Evolutionary conservation across 2,888 invertebrate species (phyloP), one percentile per base, ranked within the genome.

Genomic region (Xylota sylvarum): DNA sequence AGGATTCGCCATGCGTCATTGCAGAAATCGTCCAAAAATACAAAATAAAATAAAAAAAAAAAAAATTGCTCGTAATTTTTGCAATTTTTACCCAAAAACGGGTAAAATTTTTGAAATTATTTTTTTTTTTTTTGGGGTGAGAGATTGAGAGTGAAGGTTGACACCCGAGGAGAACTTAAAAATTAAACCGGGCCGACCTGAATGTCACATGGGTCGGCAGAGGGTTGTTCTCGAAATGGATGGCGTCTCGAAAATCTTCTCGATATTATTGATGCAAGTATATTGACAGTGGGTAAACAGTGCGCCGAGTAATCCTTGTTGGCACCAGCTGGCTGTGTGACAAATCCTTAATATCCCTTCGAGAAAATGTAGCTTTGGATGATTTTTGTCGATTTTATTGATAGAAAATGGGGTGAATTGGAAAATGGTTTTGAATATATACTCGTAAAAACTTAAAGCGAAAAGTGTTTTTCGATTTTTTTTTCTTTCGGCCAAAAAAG

Each of bases 21-120:
- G 87, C 78, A 73, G 58, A 81, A 60, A 70, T 52, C 78, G 55
- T 81, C 23, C 9, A 48, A 73, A 78, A 70, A 65, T 62, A 74
- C 35, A 60, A 67, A 37, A 64, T 14, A 14, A 30, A 82, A 65
- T 65, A 46, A 46, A 69, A 32, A 62, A 69, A 32, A 62, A 55
- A 65, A 52, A 67, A 80, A 89, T 77, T n/a, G n/a, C n/a, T n/a
- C n/a, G n/a, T n/a, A n/a, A n/a, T 88, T 73, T 89, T 89, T 88
- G 88, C 89, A 90, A 89, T 89, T 90, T 90, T 91, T 88, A 80
- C 89, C 87, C 77, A 85, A 79, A 89, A 89, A 89, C 79, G 86
- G 62, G 72, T 72, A 73, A 70, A 85, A 89, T 81, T 77, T 79
- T 73, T 27, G 43, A 70, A 65, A n/a, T n/a, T n/a, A n/a, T n/a